These are phyloP conservation scores for Pristionchus fissidentatus DNA, from an alignment of 2,888 invertebrate species.

Conservation along the genomic window DNA sequence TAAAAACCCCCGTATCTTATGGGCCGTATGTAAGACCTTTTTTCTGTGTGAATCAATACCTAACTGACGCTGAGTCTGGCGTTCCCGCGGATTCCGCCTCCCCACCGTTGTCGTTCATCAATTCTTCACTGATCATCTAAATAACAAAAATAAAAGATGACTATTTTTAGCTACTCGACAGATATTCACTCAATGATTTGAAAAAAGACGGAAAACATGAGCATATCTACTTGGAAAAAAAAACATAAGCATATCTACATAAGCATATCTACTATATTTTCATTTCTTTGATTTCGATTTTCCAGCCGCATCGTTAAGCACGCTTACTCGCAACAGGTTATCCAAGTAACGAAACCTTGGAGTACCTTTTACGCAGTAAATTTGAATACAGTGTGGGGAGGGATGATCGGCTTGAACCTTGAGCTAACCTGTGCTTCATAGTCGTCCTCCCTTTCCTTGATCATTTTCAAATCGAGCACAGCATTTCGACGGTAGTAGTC, in stretches of 20 bases:
- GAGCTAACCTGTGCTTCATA: slow-evolving; percentile 53
- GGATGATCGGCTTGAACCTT: no score
- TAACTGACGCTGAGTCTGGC: slow-evolving; percentile 56
- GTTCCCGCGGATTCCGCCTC: slow-evolving; percentile 59
- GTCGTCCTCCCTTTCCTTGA: slow-evolving; percentile 70
- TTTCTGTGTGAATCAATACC: background rate
- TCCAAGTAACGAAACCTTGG: no score
- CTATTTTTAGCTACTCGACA: no score
- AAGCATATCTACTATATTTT: slow-evolving; percentile 50
- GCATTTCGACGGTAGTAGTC: slow-evolving; percentile 85
- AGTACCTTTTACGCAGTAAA: no score
- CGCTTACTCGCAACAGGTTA: no score
- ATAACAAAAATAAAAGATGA: no score
- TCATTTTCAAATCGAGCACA: slow-evolving; percentile 81
- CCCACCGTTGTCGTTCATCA: slow-evolving; percentile 62
- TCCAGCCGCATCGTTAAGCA: no score
- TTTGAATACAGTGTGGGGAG: no score
- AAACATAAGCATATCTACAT: no score
- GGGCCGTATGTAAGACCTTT: background rate
- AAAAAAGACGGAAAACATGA: no score
- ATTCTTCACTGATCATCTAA: slow-evolving; percentile 60
- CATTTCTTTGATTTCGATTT: background rate
- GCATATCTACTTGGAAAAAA: no score
- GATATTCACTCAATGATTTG: no score
- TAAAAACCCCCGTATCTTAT: background rate